Base-by-base conservation (phyloP, 2,113 vertebrate genomes). In the Bolborhynchus lineola region DNA sequence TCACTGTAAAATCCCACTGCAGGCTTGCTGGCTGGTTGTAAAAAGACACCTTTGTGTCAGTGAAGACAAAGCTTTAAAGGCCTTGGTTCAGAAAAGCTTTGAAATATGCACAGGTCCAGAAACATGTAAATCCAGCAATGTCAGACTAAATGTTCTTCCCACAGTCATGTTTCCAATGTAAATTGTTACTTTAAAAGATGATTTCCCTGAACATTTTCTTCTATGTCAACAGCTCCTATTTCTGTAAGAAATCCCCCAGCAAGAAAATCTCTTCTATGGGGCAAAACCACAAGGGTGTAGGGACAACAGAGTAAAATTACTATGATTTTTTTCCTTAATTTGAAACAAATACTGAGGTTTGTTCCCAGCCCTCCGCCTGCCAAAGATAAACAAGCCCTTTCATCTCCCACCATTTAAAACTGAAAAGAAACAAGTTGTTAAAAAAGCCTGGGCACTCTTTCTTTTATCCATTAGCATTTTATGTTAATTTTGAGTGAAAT, bases 51-150 rank as follows among this genome's bases (percentile, higher is more conserved):
- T 79, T 82, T 41, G 41, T 75, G 33, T n/a, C 6, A 0, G 28
- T 23, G 60, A 75, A 74, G 46, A 62, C 79, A 69, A 60, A 89
- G 28, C 31, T 50, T 69, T 47, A 16, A 72, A 88, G 53, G 37
- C 35, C 33, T 44, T 44, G 25, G 17, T 47, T 91, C 62, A 75
- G 83, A 49, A 60, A 80, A 62, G 46, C 31, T 67, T 63, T 35
- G 50, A 67, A 49, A 64, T 7, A 6, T 5, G 26, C 33, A 6
- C 23, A 39, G 39, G 25, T 60, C 42, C 69, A 28, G n/a, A 46
- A 35, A 46, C 1, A 0, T 13, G 10, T 9, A 25, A 76, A 33
- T 49, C 41, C 37, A 6, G 1, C 0, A 0, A 42, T 64, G 44
- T 41, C 83, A 85, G 62, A 28, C 35, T 9, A 35, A 8, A 24